Evolutionary conservation across 2,888 invertebrate genomes (phyloP), one percentile per base, ranked within the genome.

Genomic region (Drosophila rellima): DNA sequence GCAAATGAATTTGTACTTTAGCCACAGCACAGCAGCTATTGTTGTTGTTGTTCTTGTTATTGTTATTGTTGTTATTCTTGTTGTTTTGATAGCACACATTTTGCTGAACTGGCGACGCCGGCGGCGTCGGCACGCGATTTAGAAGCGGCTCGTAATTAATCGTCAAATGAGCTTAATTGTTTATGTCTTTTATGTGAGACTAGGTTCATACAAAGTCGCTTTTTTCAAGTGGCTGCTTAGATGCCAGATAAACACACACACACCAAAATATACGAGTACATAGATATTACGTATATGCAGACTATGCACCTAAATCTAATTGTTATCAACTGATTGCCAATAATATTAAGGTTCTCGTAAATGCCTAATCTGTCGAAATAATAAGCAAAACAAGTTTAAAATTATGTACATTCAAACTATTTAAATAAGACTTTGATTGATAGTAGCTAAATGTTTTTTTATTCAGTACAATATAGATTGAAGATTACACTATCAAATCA

Each of bases 151-250:
- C 82, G 86, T 88, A 90, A 90, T 90, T 90, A 90, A 89, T 90
- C 90, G 89, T 88, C 86, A 89, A 90, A 84, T 91, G 88, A 89
- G 82, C 88, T 90, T 86, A 90, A 91, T 90, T 90, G 89, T 88
- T 82, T 80, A 88, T 82, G 88, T 80, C 80, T 88, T 79, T 79
- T 74, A 78, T 82, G 78, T 76, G 87, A 74, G 88, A 76, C 76
- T 67, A 55, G 70, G 70, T 70, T 76, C 85, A 71, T 71, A 65
- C 69, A 81, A 70, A 55, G 81, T 78, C 55, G 80, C 72, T 52
- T 78, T 70, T 59, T 65, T 85, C 68, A 74, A 80, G 83, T 82
- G 72, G 33, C 52, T 66, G 76, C 33, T 48, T 50, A 52, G 60
- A 66, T 62, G 54, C 50, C 72, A 66, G 56, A 78, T 83, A 83